Conservation (phyloP, 2,888 invertebrate species). For the Epirrita christyi region DNA sequence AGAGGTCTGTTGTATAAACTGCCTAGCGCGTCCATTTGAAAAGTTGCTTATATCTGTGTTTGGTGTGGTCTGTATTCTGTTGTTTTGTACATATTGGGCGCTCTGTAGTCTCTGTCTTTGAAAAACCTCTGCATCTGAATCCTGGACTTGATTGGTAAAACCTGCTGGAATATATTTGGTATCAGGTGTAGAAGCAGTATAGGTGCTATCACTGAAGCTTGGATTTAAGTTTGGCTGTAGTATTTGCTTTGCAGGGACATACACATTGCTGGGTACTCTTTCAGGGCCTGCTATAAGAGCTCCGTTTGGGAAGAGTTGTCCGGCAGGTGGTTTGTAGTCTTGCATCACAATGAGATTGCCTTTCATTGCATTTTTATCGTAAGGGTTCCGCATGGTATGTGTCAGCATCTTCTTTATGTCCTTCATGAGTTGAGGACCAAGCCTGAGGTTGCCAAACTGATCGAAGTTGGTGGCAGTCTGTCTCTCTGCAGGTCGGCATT, state of each 20-base stretch:
- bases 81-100: conserved; percentile 51
- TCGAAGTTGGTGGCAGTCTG: conserved; percentile 70
- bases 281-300: conserved; percentile 61
- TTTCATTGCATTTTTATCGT: conserved; percentile 62
- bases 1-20: conserved; percentile 20
- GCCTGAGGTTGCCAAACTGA: conserved; percentile 72
- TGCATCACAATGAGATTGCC: conserved; percentile 72
- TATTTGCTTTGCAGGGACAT: conserved; percentile 63
- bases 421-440: conserved; percentile 83
- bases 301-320: conserved; percentile 69
- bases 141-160: conserved; percentile 48
- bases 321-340: conserved; percentile 72
- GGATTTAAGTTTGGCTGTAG: conserved; percentile 55
- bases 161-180: conserved; percentile 62
- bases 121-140: conserved; percentile 53
- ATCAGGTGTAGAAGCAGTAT: conserved; percentile 67
- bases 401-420: conserved; percentile 85
- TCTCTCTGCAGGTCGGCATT: conserved; percentile 79
- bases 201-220: conserved; percentile 55
- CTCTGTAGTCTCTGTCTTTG: conserved; percentile 58
- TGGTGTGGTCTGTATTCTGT: conserved; percentile 47
- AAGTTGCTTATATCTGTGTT: conserved; percentile 42
- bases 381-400: conserved; percentile 76
- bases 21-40: conserved; percentile 51
- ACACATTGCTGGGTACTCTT: conserved; percentile 59